Base-by-base conservation (phyloP, 1,140 invertebrate genomes). In the Magallana angulata region DNA sequence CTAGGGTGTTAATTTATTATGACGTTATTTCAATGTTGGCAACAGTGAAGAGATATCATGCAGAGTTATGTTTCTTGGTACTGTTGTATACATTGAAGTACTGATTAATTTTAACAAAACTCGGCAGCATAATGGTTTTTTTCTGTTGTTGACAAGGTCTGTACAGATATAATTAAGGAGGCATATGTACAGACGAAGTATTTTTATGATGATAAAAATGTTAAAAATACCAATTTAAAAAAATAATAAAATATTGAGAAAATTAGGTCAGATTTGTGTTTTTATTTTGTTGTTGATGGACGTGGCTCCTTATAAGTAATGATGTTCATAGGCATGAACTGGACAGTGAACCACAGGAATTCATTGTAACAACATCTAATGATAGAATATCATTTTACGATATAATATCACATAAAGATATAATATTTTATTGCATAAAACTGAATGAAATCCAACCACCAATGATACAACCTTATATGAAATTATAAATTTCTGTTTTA, bases 131-230 rank as follows among this genome's bases (percentile, higher is more conserved):
- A 24, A 30, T 76, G 18, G 24, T 76, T 48, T 48, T 24, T 48
- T 48, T 12, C n/a, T 30, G 18, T 76, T 76, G 68, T 76, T 76
- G 68, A 76, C 68, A 8, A 24, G 18, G 18, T 24, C 64, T 76
- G 68, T 76, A 30, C 68, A 76, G 18, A 12, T n/a, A 12, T 62
- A n/a, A 36, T 30, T 76, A 12, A 12, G 68, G 36, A 76, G 68
- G 36, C 68, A 76, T n/a, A 30, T 76, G 68, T 76, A 76, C 68
- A 76, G 68, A 24, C 36, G 30, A 76, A 76, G 14, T 76, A 76
- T 76, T 76, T 76, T 76, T 76, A 76, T 76, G 68, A 76, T 76
- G 68, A 76, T 30, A 76, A 76, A 60, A 76, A 76, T 76, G 68
- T 76, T 62, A 76, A 76, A 76, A 76, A 76, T 30, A 76, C 24